Evolutionary conservation across 2,888 invertebrate genomes (phyloP).

Genomic region (Aphidius colemani): DNA sequence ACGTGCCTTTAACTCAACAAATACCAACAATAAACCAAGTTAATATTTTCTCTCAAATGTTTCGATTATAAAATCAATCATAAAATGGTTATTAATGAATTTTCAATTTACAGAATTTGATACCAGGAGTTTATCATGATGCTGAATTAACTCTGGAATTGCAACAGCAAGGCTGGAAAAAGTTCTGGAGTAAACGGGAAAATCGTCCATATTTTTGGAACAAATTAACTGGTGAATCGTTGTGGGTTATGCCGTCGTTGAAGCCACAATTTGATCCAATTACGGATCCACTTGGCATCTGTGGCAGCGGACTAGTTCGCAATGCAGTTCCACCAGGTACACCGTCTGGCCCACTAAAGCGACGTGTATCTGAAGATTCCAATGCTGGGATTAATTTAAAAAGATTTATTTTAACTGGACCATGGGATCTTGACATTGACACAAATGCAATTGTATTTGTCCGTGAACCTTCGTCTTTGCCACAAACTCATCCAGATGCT

Average conservation of each 20-base stretch:
- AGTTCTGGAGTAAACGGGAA: constrained; percentile 95
- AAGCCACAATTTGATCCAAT: constrained; percentile 85
- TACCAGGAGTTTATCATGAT: constrained; percentile 54
- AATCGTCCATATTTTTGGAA: constrained; percentile 97
- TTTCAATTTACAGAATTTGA: constrained; percentile 33
- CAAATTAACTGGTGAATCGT: constrained; percentile 91
- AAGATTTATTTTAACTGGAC: constrained; percentile 85
- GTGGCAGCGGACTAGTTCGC: constrained; percentile 61
- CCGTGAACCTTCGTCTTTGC: constrained; percentile 79
- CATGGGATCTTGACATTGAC: constrained; percentile 93
- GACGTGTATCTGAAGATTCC: constrained; percentile 78
- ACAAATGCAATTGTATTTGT: constrained; percentile 92
- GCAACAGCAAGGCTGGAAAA: constrained; percentile 91
- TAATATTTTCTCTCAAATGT: constrained; percentile 4
- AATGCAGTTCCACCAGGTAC: constrained; percentile 56
- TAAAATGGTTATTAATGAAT: neutral
- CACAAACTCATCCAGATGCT: constrained; percentile 93
- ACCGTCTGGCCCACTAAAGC: constrained; percentile 67
- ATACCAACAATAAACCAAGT: constrained; percentile 47
- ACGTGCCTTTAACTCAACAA: constrained; percentile 52
- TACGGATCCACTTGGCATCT: constrained; percentile 88
- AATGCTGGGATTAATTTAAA: constrained; percentile 68
- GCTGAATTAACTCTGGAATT: constrained; percentile 70
- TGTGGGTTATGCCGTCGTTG: constrained; percentile 93
- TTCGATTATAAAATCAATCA: neutral